phyloP scores from a whole-genome alignment of 2,113 vertebrate species.

The Echinops telfairi region DNA sequence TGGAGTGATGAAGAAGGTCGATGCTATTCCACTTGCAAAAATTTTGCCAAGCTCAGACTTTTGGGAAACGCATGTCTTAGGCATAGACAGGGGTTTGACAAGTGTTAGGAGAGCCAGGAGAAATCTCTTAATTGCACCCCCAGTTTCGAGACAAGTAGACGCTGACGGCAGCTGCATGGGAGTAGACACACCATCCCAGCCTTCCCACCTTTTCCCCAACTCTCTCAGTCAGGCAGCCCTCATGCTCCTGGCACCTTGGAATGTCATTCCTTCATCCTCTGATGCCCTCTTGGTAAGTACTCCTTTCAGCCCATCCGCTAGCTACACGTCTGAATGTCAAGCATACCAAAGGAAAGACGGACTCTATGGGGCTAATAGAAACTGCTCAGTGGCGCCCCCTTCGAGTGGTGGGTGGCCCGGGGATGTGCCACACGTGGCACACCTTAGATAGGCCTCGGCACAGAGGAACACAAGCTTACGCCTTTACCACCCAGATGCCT shows the following conservation, averaged over 20 bases:
- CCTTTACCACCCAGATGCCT: not conserved
- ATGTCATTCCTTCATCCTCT: too few species aligned
- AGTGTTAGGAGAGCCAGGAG: too few species aligned
- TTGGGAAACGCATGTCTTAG: not conserved
- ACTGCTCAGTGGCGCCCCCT: not conserved
- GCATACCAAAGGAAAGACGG: too few species aligned
- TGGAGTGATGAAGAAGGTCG: not conserved
- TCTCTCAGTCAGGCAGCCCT: not conserved
- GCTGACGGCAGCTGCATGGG: not conserved
- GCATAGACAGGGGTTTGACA: not conserved
- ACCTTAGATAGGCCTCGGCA: not conserved
- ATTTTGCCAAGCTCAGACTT: not conserved
- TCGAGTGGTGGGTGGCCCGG: not conserved
- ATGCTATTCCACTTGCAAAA: too few species aligned
- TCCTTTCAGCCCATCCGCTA: not conserved
- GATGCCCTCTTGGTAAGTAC: too few species aligned
- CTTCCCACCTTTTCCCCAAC: not conserved
- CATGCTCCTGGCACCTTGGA: not conserved
- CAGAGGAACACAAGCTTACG: not conserved
- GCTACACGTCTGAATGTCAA: not conserved
- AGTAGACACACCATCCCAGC: not conserved
- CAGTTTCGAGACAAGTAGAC: not conserved
- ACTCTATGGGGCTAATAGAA: not conserved
- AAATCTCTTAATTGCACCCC: too few species aligned
- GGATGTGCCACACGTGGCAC: not conserved